These are phyloP conservation scores for Zaprionus lineosus DNA, from an alignment of 2,888 invertebrate genomes.

Conservation along the genomic window DNA sequence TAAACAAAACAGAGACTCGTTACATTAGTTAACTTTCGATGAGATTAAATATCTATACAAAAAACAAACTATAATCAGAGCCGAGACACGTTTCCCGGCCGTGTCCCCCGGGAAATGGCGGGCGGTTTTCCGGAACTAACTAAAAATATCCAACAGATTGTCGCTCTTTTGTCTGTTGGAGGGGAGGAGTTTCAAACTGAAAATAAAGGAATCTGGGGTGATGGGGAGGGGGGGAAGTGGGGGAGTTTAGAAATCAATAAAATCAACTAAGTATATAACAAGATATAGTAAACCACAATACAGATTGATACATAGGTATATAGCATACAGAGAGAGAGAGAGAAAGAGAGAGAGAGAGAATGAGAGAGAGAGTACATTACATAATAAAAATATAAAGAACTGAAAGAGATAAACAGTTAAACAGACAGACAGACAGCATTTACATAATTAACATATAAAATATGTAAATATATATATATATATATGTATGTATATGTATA, in stretches of 20 bases:
- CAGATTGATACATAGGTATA: constrained; percentile 26
- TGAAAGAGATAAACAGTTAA: constrained; percentile 9
- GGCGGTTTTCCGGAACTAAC: neutral
- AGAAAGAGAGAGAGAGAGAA: constrained; percentile 8
- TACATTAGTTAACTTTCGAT: no score
- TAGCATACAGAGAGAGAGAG: constrained; percentile 7
- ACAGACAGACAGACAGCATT: constrained; percentile 31
- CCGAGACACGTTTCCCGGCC: neutral
- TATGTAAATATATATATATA: constrained; percentile 30
- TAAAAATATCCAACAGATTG: constrained; percentile 27
- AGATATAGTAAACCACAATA: no score
- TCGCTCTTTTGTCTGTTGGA: no score
- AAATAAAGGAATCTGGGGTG: no score
- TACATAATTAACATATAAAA: constrained; percentile 31
- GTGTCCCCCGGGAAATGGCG: neutral
- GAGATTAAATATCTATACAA: no score
- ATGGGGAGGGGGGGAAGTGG: no score
- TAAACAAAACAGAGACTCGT: no score
- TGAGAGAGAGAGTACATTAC: constrained; percentile 6
- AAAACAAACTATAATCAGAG: no score
- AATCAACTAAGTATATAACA: no score
- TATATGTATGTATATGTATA: constrained; percentile 18
- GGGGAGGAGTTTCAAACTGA: no score
- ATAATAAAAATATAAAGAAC: no score
- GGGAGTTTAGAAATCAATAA: no score